Conservation (phyloP, 1,140 invertebrate genomes). For the Drosophila serrata region DNA sequence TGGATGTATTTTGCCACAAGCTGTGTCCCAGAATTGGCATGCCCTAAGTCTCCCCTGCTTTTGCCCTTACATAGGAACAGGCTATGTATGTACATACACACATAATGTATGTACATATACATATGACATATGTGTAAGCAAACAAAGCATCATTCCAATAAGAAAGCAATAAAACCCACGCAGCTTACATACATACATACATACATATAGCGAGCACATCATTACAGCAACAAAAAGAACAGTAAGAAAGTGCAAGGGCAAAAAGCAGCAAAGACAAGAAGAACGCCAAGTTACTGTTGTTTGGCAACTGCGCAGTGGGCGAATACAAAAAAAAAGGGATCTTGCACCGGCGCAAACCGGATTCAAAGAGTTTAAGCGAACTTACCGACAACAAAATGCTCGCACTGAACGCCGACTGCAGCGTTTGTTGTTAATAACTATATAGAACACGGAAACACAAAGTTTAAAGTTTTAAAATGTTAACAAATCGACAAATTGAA, state of each 20-base stretch:
- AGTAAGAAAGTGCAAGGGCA: conserved; percentile 14
- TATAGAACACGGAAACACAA: conserved; percentile 12
- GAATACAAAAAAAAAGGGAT: conserved; percentile 7
- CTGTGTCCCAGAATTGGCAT: conserved; percentile 3
- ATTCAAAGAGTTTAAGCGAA: background rate
- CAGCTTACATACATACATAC: background rate
- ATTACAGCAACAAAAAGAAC: conserved; percentile 13
- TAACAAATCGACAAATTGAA: conserved; percentile 6
- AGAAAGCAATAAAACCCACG: conserved; percentile 10
- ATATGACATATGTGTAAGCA: background rate
- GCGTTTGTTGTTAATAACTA: background rate
- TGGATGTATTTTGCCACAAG: background rate
- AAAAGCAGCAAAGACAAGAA: conserved; percentile 12
- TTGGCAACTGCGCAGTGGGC: conserved; percentile 15
- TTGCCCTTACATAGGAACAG: background rate
- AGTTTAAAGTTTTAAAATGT: background rate
- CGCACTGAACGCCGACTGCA: background rate
- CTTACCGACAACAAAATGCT: conserved; percentile 3
- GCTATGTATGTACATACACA: background rate
- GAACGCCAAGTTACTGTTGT: background rate
- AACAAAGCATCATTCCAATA: conserved; percentile 15
- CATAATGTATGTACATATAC: background rate
- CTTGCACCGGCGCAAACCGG: conserved; percentile 14
- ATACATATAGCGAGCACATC: background rate
- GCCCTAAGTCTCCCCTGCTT: background rate